These are phyloP conservation scores for Drosophila baimaii DNA, from an alignment of 1,140 invertebrate genomes.

Conservation along the genomic window DNA sequence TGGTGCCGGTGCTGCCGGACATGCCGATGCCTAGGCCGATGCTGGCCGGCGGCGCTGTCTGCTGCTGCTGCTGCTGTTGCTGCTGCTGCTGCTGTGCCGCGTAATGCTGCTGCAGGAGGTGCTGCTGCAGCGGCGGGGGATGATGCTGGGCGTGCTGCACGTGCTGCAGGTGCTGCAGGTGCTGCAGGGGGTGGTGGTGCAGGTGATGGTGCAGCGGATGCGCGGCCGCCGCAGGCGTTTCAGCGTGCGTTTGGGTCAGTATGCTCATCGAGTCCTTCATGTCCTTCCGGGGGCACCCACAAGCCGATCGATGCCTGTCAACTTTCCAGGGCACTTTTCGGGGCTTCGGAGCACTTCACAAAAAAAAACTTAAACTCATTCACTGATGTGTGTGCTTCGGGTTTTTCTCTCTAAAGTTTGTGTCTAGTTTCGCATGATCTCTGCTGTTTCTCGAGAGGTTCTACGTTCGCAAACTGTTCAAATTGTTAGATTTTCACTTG, in stretches of 20 bases:
- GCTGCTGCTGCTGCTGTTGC: constrained; percentile 30
- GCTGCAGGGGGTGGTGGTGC: constrained; percentile 36
- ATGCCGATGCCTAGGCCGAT: constrained; percentile 36
- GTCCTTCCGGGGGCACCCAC: constrained; percentile 12
- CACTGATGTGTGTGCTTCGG: not conserved
- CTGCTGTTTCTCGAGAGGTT: not conserved
- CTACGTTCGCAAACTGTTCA: not conserved
- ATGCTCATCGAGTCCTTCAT: constrained; percentile 84
- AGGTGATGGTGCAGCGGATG: constrained; percentile 49
- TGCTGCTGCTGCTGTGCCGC: constrained; percentile 7
- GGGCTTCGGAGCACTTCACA: constrained; percentile 22
- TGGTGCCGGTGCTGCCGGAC: constrained; percentile 48
- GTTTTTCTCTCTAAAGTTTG: not conserved
- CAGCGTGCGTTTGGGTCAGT: constrained; percentile 68
- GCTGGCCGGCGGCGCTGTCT: constrained; percentile 65
- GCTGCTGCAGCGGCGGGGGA: constrained; percentile 36
- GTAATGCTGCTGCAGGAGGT: constrained; percentile 42
- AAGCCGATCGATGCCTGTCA: not conserved
- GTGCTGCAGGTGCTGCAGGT: constrained; percentile 53
- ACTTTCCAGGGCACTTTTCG: not conserved
- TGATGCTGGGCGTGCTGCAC: constrained; percentile 72
- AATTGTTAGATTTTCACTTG: not conserved
- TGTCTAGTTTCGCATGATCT: constrained; percentile 3
- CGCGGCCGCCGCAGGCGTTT: constrained; percentile 42
- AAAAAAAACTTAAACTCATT: constrained; percentile 5